These are phyloP conservation scores for Alectoris magna DNA, from an alignment of 2,797 vertebrate species.

Conservation along the genomic window DNA sequence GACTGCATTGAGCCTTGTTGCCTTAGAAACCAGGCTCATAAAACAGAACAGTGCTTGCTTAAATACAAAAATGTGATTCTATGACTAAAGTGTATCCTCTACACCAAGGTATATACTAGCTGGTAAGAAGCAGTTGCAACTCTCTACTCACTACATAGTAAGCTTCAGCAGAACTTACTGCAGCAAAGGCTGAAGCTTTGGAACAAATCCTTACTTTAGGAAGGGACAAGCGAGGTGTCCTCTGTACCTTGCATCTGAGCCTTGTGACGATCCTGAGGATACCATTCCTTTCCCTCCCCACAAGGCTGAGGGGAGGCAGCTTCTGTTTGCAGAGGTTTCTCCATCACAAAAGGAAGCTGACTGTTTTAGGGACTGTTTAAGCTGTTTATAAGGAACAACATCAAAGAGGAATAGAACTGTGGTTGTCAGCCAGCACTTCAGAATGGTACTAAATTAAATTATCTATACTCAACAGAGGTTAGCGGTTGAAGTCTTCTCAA, in stretches of 20 bases:
- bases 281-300: background rate
- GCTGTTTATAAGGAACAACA: background rate
- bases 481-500: background rate
- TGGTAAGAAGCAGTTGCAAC: background rate
- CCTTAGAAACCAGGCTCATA: background rate
- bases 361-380: background rate
- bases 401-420: background rate
- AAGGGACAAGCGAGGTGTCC: background rate
- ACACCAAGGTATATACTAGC: background rate
- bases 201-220: background rate
- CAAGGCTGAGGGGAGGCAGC: background rate
- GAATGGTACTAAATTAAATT: background rate
- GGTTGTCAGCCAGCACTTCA: background rate
- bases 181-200: background rate
- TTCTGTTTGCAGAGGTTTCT: background rate
- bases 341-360: background rate
- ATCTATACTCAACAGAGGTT: background rate
- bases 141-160: background rate
- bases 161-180: background rate
- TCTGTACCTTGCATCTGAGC: background rate
- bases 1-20: background rate
- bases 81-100: background rate
- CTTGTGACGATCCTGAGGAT: background rate
- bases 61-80: background rate
- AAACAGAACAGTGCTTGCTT: background rate